phyloP scores from a whole-genome alignment of 2,888 invertebrate species.

The Chouioia cunea region DNA sequence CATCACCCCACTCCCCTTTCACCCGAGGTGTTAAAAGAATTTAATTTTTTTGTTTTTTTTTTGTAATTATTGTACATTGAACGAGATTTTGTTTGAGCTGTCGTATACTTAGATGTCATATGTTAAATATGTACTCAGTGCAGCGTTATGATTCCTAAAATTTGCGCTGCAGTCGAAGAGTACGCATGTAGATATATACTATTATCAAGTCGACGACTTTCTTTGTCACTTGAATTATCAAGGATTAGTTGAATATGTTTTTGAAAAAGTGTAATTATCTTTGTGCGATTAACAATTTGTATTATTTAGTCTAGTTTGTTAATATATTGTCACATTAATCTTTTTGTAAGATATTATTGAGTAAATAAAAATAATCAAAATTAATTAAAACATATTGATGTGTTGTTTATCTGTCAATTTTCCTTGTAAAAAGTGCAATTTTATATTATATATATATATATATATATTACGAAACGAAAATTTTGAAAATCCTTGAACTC shows the following conservation, averaged over 20 bases:
- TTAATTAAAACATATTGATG: too few relatives aligned
- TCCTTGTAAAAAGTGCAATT: too few relatives aligned
- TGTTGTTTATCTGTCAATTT: too few relatives aligned
- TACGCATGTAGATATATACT: conserved; percentile 37
- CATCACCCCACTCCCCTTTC: conserved; percentile 7
- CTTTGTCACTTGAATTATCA: conserved; percentile 5
- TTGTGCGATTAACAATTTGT: conserved; percentile 22
- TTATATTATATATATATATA: too few relatives aligned
- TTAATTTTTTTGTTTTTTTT: too few relatives aligned
- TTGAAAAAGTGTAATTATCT: conserved; percentile 14
- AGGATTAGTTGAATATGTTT: conserved; percentile 23
- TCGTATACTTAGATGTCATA: conserved; percentile 27
- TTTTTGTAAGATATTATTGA: conserved; percentile 28
- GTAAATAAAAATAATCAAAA: conserved; percentile 26
- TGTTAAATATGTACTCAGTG: conserved; percentile 13
- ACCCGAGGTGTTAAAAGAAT: conserved; percentile 30
- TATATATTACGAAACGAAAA: not conserved
- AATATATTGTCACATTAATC: conserved; percentile 26
- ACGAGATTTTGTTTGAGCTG: conserved; percentile 25
- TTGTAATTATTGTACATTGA: conserved; percentile 49
- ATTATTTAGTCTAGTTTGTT: conserved; percentile 30
- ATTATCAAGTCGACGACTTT: conserved; percentile 7
- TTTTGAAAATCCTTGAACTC: conserved; percentile 7
- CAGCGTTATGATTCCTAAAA: conserved; percentile 16
- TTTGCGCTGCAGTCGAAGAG: not conserved